Evolutionary conservation across 1,140 invertebrate genomes (phyloP).

Genomic region (Macrocentrus cingulum): DNA sequence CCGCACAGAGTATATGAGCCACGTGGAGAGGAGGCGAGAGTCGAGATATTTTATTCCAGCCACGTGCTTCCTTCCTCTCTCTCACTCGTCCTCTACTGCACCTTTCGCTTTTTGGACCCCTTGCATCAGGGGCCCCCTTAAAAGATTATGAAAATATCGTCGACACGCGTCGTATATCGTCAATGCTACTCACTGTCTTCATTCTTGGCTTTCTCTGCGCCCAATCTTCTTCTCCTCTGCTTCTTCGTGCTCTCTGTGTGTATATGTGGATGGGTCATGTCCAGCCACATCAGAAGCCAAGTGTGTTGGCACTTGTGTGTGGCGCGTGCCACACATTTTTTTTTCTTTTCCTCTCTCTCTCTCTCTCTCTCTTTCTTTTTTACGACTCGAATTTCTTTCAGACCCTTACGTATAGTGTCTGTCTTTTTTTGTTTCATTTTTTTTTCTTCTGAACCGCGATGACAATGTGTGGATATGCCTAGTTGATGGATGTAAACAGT

Average conservation of each 20-base stretch:
- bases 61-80: constrained; percentile 17
- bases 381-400: constrained; percentile 2
- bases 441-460: neutral
- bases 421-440: neutral
- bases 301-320: constrained; percentile 6
- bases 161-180: constrained; percentile 4
- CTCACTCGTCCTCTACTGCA: constrained; percentile 38
- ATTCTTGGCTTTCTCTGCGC: neutral
- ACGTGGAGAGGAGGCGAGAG: constrained; percentile 29
- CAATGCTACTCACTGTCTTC: constrained; percentile 4
- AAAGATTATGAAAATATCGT: constrained; percentile 22
- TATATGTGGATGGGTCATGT: neutral
- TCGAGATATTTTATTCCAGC: constrained; percentile 21
- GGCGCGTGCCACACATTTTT: neutral
- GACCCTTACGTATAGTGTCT: neutral
- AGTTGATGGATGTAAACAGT: too few species aligned
- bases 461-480: neutral
- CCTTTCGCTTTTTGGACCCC: constrained; percentile 21
- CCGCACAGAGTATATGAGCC: too few species aligned
- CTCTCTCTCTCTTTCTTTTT: too few species aligned
- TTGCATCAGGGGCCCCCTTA: constrained; percentile 21
- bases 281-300: neutral
- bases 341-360: neutral
- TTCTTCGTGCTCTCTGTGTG: constrained; percentile 6
- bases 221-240: neutral